Percentiles rank a stretch among this genome's conserved stretches.
These are phyloP conservation scores for Limonius californicus DNA, from an alignment of 1,140 invertebrate species.

Conservation along the genomic window DNA sequence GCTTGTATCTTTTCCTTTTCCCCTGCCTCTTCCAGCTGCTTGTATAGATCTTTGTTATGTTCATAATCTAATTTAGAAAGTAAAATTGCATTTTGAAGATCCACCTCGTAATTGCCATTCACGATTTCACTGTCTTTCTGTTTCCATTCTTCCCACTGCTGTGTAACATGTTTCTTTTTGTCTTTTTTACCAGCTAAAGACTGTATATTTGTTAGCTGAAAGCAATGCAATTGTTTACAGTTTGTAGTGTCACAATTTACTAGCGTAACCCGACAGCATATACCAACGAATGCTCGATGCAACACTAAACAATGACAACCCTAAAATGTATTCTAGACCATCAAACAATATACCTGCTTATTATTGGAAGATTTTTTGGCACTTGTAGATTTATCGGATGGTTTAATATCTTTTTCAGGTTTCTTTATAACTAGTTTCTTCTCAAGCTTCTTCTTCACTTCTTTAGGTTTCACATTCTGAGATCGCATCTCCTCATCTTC, in stretches of 20 bases:
- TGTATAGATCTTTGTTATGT: slow-evolving; percentile 57
- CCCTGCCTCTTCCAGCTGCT: slow-evolving; percentile 48
- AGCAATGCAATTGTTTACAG: too few species aligned
- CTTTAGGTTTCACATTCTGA: slow-evolving; percentile 36
- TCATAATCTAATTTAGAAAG: slow-evolving; percentile 68
- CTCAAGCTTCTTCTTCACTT: slow-evolving; percentile 40
- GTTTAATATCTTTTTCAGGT: slow-evolving; percentile 3
- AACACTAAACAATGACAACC: too few species aligned
- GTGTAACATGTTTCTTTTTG: slow-evolving; percentile 39
- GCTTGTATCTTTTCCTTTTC: slow-evolving; percentile 39
- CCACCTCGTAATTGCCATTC: slow-evolving; percentile 60
- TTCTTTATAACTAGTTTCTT: slow-evolving; percentile 29
- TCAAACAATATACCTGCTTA: slow-evolving; percentile 17
- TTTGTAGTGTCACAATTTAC: too few species aligned
- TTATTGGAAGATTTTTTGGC: slow-evolving; percentile 17
- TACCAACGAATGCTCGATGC: not conserved
- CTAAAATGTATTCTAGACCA: not conserved
- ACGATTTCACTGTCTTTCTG: slow-evolving; percentile 59
- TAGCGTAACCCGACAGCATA: not conserved
- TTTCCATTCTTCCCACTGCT: slow-evolving; percentile 60
- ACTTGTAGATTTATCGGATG: not conserved
- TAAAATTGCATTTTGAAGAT: slow-evolving; percentile 63
- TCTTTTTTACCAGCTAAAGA: slow-evolving; percentile 47
- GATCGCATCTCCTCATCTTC: slow-evolving; percentile 51
- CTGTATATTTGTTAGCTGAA: too few species aligned